Evolutionary conservation across 2,888 invertebrate genomes (phyloP).

Genomic region (Oasisia sp.): DNA sequence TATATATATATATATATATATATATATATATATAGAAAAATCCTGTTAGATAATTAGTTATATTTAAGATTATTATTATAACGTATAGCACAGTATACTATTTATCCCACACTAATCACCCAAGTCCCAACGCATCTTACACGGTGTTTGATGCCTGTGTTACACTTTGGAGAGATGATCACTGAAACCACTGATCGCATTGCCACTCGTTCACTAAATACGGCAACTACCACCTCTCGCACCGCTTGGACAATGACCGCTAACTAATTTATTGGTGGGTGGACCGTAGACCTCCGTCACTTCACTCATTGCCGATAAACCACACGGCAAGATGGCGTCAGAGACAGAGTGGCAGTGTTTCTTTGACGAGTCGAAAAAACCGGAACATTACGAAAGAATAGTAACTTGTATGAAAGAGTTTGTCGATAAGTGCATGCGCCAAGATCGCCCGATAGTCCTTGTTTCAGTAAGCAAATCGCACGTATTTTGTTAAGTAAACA

Average conservation of each 20-base stretch:
- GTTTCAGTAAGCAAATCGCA: slow-evolving; percentile 25
- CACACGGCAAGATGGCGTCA: background rate
- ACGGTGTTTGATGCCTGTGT: too few species aligned
- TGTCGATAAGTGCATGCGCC: background rate
- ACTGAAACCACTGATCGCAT: too few species aligned
- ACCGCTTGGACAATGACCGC: background rate
- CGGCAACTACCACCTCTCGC: background rate
- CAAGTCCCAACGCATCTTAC: too few species aligned
- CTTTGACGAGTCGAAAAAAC: slow-evolving; percentile 24
- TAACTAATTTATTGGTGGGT: background rate
- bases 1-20: background rate
- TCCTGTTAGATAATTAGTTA: too few species aligned
- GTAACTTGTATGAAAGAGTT: slow-evolving; percentile 21
- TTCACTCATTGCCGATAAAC: background rate
- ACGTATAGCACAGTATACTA: too few species aligned
- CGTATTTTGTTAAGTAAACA: background rate
- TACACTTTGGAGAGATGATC: too few species aligned
- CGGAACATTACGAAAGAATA: slow-evolving; percentile 22
- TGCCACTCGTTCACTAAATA: too few species aligned
- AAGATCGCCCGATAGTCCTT: slow-evolving; percentile 24
- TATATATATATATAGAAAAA: background rate
- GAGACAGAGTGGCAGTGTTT: background rate
- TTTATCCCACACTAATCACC: too few species aligned
- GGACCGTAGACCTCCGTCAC: background rate
- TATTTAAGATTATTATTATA: too few species aligned